Base-by-base conservation (phyloP, 1,140 invertebrate species). In the Drosophila lacteicornis region DNA sequence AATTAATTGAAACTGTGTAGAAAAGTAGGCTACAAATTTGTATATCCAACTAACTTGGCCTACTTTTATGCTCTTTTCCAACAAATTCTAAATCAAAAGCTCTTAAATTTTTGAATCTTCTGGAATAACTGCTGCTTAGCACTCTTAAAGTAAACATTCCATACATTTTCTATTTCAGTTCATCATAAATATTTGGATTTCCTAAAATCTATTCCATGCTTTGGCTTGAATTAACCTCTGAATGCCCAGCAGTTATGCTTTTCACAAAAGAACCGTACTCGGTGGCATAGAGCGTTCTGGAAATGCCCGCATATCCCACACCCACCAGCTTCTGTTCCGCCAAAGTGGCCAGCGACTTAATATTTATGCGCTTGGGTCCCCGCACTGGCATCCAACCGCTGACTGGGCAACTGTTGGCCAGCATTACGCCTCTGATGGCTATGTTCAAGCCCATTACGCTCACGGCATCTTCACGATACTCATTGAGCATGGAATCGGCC, bases 371-470 rank as follows among this genome's bases (percentile, higher is more conserved):
- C 50, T 80, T 93, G 42, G 95, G 94, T 60, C 95, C 96, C 75
- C 93, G 94, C 2, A 96, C 95, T 49, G 96, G 96, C 93, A 96
- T 96, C 96, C 96, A 96, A 17, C 94, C 94, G 43, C 94, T 94
- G 1, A 95, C 93, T 30, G 95, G 95, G 33, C 94, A 93, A 75
- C 94, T 93, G 91, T 97, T 97, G 7, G 94, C 88, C 11, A 96
- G 88, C 96, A 97, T 97, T 17, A 96, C 82, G 22, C 96, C 95
- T 49, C 95, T 93, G 17, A 96, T 93, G 46, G 94, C 94, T 46
- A 95, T 92, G 77, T 94, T 95, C 3, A 96, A 80, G 4, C 94
- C 94, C 42, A 94, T 91, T 59, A 94, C 82, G 61, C 93, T 93
- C 43, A 94, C 84, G 57, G 94, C 93, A 71, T 94, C 94, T 80